Percentiles rank a stretch among this genome's conserved stretches.
Evolutionary conservation across 2,113 vertebrate genomes (phyloP).

Genomic region (Rallus limicola): DNA sequence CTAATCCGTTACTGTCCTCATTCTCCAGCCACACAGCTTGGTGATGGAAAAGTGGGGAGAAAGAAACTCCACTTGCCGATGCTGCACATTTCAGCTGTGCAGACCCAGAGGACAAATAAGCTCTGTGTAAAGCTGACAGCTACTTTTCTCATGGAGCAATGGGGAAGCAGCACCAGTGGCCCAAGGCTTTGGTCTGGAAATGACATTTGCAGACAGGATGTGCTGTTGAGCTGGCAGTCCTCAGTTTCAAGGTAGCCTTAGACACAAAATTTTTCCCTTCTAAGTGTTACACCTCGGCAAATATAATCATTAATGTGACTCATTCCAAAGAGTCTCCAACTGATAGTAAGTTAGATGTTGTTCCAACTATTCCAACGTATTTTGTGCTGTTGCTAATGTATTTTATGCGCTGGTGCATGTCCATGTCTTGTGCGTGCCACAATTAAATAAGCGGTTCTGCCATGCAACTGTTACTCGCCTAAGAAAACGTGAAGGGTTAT

Average conservation of each 20-base stretch:
- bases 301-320: neutral
- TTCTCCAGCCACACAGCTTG: neutral
- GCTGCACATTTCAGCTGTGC: neutral
- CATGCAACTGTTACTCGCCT: neutral
- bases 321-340: neutral
- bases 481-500: neutral
- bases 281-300: neutral
- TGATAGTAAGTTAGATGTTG: neutral
- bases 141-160: neutral
- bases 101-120: neutral
- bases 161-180: neutral
- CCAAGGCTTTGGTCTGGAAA: neutral
- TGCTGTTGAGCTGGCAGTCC: neutral
- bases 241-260: neutral
- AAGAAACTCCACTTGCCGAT: neutral
- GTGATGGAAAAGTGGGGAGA: neutral
- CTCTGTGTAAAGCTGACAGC: neutral
- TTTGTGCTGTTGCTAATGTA: neutral
- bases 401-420: neutral
- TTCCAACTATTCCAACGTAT: neutral
- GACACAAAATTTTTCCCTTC: neutral
- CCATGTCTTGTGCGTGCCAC: neutral
- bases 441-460: neutral
- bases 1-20: fast-evolving
- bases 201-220: neutral